Percentiles rank a stretch among this genome's conserved stretches.
phyloP scores from a whole-genome alignment of 2,113 vertebrate species.

The Gobius niger region DNA sequence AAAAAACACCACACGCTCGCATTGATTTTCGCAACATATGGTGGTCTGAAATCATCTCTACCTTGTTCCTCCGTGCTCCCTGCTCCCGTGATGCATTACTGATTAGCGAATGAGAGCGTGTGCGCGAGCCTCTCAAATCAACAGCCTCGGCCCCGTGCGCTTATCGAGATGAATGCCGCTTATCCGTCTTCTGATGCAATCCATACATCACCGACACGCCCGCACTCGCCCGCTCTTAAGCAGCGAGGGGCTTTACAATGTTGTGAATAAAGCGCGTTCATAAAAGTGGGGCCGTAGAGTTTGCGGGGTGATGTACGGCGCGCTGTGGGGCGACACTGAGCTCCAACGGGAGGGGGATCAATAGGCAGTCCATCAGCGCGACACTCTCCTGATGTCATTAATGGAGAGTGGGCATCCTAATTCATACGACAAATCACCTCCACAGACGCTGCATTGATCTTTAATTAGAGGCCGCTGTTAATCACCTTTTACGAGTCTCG shows the following conservation, averaged over 20 bases:
- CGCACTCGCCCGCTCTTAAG: slow-evolving; percentile 36
- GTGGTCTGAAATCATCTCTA: slow-evolving; percentile 13
- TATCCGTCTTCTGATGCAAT: slow-evolving; percentile 38
- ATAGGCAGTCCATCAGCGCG: slow-evolving; percentile 69
- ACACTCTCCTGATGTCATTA: slow-evolving; percentile 76
- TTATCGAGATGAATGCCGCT: slow-evolving; percentile 21
- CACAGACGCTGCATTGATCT: slow-evolving; percentile 80
- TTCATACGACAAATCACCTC: slow-evolving; percentile 83
- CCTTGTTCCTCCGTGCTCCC: neutral
- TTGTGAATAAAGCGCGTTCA: slow-evolving; percentile 54
- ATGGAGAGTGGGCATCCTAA: slow-evolving; percentile 77
- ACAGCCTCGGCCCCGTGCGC: neutral
- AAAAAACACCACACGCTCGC: neutral
- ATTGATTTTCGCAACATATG: slow-evolving; percentile 9
- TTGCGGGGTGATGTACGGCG: slow-evolving; percentile 58
- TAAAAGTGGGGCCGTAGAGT: slow-evolving; percentile 61
- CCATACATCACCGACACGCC: slow-evolving; percentile 35
- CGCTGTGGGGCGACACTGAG: slow-evolving; percentile 49
- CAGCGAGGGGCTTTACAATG: slow-evolving; percentile 25
- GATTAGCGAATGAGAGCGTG: slow-evolving; percentile 11
- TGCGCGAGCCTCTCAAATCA: neutral
- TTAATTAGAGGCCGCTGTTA: slow-evolving; percentile 80
- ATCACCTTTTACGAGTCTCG: slow-evolving; percentile 68
- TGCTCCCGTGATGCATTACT: slow-evolving; percentile 12
- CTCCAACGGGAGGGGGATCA: slow-evolving; percentile 59